These are phyloP conservation scores for Sinosuthora webbiana DNA, from an alignment of 2,113 vertebrate species.

Conservation along the genomic window DNA sequence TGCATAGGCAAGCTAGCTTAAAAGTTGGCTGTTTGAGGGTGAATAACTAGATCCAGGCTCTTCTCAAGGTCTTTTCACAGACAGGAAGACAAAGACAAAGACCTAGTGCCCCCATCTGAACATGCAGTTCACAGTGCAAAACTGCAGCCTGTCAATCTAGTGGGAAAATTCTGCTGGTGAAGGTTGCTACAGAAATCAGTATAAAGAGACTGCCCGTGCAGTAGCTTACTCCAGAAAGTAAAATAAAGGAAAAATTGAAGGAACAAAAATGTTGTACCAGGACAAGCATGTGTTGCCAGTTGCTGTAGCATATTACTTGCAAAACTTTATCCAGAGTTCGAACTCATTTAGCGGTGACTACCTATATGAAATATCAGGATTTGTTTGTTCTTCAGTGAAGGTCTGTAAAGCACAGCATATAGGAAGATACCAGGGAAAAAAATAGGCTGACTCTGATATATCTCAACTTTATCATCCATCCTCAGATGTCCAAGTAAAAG, in stretches of 20 bases:
- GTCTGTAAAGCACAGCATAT: not conserved
- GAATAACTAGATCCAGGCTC: not conserved
- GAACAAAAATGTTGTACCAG: not conserved
- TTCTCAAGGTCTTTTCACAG: conserved; percentile 2
- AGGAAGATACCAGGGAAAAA: not conserved
- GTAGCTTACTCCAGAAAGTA: not conserved
- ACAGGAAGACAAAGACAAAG: not conserved
- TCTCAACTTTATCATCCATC: not conserved
- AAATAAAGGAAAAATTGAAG: not conserved
- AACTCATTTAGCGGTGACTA: not conserved
- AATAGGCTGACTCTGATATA: not conserved
- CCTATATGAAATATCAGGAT: not conserved
- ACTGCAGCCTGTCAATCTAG: not conserved
- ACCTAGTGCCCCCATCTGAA: not conserved
- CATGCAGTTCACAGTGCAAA: not conserved
- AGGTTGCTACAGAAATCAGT: not conserved
- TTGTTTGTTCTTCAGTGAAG: not conserved
- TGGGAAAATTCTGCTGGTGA: not conserved
- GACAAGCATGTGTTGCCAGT: not conserved
- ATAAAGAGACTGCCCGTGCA: not conserved
- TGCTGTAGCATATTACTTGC: not conserved
- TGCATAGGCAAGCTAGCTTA: not conserved
- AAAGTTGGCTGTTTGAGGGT: not conserved
- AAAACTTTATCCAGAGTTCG: not conserved
- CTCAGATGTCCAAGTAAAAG: not conserved